phyloP scores from a whole-genome alignment of 2,797 vertebrate species.

The Sandelia bainsii region DNA sequence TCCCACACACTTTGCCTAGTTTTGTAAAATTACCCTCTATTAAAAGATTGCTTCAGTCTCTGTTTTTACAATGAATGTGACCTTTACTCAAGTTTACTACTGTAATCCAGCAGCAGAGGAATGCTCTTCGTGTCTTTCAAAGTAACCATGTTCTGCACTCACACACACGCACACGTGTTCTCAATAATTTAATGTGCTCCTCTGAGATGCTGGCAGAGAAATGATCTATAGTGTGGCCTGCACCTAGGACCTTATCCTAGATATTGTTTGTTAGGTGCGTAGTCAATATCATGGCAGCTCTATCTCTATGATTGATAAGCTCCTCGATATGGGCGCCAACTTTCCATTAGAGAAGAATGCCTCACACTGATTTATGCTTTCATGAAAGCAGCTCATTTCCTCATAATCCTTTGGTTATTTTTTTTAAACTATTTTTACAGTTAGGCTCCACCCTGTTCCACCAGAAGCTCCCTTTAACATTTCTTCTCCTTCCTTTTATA shows the following conservation, averaged over 20 bases:
- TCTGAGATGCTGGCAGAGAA: constrained; percentile 51
- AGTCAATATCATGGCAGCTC: constrained; percentile 78
- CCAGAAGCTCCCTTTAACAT: constrained; percentile 18
- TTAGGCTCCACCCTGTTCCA: constrained; percentile 21
- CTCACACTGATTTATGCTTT: constrained; percentile 73
- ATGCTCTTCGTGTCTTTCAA: constrained; percentile 9
- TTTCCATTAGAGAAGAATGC: constrained; percentile 72
- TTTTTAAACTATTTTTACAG: constrained; percentile 54
- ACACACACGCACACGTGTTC: constrained; percentile 41
- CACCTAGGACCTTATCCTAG: constrained; percentile 74
- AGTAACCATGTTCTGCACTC: constrained; percentile 20
- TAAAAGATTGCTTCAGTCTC: constrained; percentile 26
- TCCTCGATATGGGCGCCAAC: constrained; percentile 35
- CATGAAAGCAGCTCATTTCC: constrained; percentile 70
- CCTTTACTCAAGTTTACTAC: constrained; percentile 32
- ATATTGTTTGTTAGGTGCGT: constrained; percentile 80
- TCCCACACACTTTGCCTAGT: constrained; percentile 32
- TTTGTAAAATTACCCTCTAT: constrained; percentile 34
- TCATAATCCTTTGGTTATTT: constrained; percentile 63
- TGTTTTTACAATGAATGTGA: constrained; percentile 36
- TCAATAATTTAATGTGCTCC: constrained; percentile 70
- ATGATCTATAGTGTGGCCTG: constrained; percentile 69
- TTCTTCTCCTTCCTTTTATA: neutral
- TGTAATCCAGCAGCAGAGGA: constrained; percentile 33
- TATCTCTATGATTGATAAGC: constrained; percentile 79